Percentiles rank a stretch among this genome's conserved stretches.
phyloP scores from a whole-genome alignment of 1,140 invertebrate genomes.

The Agraylea sexmaculata region DNA sequence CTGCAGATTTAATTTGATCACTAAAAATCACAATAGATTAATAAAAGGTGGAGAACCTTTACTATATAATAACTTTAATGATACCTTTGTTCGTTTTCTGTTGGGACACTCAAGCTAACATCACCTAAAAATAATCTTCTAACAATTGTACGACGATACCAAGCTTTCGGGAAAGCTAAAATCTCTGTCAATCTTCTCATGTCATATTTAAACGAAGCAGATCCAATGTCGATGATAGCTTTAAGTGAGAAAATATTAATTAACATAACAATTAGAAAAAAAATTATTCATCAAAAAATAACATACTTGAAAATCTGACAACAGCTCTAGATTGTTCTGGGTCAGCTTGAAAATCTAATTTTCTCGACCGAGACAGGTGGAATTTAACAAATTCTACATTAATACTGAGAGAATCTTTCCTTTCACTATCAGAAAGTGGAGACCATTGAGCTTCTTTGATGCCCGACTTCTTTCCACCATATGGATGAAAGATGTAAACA shows the following conservation, averaged over 20 bases:
- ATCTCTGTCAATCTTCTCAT: slow-evolving; percentile 97
- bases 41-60: neutral
- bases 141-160: slow-evolving; percentile 90
- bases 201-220: slow-evolving; percentile 98
- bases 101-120: slow-evolving; percentile 53
- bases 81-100: slow-evolving; percentile 54
- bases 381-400: slow-evolving; percentile 97
- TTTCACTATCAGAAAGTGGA: slow-evolving; percentile 73
- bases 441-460: slow-evolving; percentile 76
- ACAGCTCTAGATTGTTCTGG: slow-evolving; percentile 59
- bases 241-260: slow-evolving; percentile 20
- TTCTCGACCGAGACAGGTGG: slow-evolving; percentile 79
- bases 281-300: slow-evolving; percentile 6
- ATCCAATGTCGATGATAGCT: slow-evolving; percentile 92
- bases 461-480: slow-evolving; percentile 76
- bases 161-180: slow-evolving; percentile 94
- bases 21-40: slow-evolving; percentile 21
- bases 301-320: slow-evolving; percentile 82
- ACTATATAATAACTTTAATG: neutral
- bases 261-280: slow-evolving; percentile 13
- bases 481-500: slow-evolving; percentile 95
- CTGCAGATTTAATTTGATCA: slow-evolving; percentile 26
- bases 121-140: slow-evolving; percentile 88
- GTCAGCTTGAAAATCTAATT: slow-evolving; percentile 60
- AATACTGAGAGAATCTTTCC: slow-evolving; percentile 90